Base-by-base conservation (phyloP, 2,888 invertebrate species). In the Andrena trimmerana region DNA sequence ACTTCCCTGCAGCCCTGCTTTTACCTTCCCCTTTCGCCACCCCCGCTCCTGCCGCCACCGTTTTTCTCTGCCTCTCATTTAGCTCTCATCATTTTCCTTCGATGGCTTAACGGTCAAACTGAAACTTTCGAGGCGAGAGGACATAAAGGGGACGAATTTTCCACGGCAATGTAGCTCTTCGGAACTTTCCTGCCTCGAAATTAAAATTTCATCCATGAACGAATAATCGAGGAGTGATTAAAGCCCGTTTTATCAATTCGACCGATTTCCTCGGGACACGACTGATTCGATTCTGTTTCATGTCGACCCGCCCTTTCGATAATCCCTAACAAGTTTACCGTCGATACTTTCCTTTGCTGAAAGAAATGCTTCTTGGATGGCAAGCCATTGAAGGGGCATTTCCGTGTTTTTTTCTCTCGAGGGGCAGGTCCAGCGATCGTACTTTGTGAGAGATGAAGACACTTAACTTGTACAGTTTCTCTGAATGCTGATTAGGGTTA, bases 151-250 rank as follows among this genome's bases (percentile, higher is more conserved):
- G 74, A 65, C 83, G 87, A 88, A 88, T 89, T 86, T 78, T 71
- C 72, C 80, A 74, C 84, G 68, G 76, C 54, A 29, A 52, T 81
- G 67, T 78, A 83, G 83, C 85, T 84, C 85, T 89, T 87, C 74
- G 63, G 71, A 88, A 89, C 80, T 89, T 83, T 67, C 63, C 81
- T 71, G 85, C 75, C 65, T 77, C 84, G 85, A 89, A 89, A 89
- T 89, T 90, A 90, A 88, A 89, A 85, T 90, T 89, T 87, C 85
- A 86, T 77, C 85, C 88, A 82, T 79, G 90, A 84, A 84, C 80
- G 82, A 81, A 87, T 89, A 89, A 89, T 90, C 84, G 84, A 90
- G 85, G 81, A 77, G 79, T 71, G 84, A 88, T 84, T 81, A 81
- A 88, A 84, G 78, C 59, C 69, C 88, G 71, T 81, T 86, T 88